Evolutionary conservation across 2,797 vertebrate species (phyloP).

Genomic region (Odontamblyopus rebecca): DNA sequence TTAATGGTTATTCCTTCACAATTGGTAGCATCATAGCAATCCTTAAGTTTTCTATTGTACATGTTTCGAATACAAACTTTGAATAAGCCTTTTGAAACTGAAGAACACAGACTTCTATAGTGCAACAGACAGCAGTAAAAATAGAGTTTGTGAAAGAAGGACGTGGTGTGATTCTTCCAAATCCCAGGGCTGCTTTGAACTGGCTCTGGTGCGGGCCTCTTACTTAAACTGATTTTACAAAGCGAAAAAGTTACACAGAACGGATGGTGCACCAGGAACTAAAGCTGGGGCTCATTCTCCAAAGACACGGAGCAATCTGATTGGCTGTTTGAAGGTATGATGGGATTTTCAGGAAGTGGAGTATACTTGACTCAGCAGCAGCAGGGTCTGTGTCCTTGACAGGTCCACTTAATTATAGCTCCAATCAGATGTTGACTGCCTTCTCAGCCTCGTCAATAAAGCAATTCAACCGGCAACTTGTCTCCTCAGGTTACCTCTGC

Average conservation of each 20-base stretch:
- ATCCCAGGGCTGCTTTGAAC: conserved; percentile 45
- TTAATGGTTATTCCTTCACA: neutral
- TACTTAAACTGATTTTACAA: conserved; percentile 32
- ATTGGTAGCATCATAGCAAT: neutral
- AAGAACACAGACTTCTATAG: neutral
- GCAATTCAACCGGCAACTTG: conserved; percentile 31
- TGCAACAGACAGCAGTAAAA: conserved; percentile 11
- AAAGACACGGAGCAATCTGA: conserved; percentile 35
- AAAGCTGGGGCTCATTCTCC: conserved; percentile 26
- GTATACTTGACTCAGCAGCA: conserved; percentile 26
- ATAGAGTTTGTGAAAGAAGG: conserved; percentile 1
- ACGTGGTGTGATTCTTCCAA: conserved; percentile 16
- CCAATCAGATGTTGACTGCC: conserved; percentile 57
- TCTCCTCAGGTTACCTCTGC: conserved; percentile 37
- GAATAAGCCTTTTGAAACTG: neutral
- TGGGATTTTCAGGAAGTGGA: conserved; percentile 42
- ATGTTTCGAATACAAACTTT: neutral
- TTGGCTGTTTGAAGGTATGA: conserved; percentile 22
- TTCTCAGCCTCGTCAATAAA: conserved; percentile 52
- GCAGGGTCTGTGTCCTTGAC: conserved; percentile 52
- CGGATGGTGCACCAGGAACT: conserved; percentile 5
- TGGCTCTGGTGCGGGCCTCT: conserved; percentile 19
- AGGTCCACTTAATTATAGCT: conserved; percentile 56
- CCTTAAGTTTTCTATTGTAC: neutral
- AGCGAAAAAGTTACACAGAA: conserved; percentile 19